phyloP scores from a whole-genome alignment of 2,888 invertebrate species.

The Microchrysa polita region DNA sequence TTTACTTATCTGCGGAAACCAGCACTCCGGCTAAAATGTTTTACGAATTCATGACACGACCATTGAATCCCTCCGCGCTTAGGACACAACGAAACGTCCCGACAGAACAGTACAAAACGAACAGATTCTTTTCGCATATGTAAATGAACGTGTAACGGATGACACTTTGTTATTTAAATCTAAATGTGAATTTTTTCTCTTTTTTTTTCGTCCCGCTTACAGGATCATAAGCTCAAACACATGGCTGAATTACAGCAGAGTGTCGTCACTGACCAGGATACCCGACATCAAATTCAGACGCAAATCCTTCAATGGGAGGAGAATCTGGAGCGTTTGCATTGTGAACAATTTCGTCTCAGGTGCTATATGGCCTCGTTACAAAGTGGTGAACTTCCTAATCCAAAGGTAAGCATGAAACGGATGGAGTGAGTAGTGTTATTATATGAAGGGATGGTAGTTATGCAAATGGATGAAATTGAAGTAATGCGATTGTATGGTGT shows the following conservation, averaged over 20 bases:
- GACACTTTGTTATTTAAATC: constrained; percentile 21
- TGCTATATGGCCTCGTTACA: constrained; percentile 98
- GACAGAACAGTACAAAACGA: too few species aligned
- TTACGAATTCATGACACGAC: too few species aligned
- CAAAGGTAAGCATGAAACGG: constrained; percentile 78
- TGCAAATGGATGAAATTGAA: not conserved
- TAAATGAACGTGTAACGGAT: too few species aligned
- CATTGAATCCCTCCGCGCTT: not conserved
- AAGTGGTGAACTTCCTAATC: constrained; percentile 95
- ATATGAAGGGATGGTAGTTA: not conserved
- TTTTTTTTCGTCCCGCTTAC: constrained; percentile 57
- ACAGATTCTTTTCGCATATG: too few species aligned
- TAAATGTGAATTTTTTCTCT: constrained; percentile 44
- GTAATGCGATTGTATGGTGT: not conserved
- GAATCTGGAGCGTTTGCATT: constrained; percentile 93
- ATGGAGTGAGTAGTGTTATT: not conserved
- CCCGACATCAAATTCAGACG: constrained; percentile 88
- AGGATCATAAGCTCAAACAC: constrained; percentile 97
- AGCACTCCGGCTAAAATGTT: too few species aligned
- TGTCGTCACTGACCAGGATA: constrained; percentile 93
- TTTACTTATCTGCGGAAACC: too few species aligned
- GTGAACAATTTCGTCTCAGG: constrained; percentile 94
- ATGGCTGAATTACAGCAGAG: constrained; percentile 99
- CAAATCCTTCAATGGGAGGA: constrained; percentile 98
- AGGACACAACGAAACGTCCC: too few species aligned